Evolutionary conservation across 2,888 invertebrate genomes (phyloP).

Genomic region (Bimastos eiseni): DNA sequence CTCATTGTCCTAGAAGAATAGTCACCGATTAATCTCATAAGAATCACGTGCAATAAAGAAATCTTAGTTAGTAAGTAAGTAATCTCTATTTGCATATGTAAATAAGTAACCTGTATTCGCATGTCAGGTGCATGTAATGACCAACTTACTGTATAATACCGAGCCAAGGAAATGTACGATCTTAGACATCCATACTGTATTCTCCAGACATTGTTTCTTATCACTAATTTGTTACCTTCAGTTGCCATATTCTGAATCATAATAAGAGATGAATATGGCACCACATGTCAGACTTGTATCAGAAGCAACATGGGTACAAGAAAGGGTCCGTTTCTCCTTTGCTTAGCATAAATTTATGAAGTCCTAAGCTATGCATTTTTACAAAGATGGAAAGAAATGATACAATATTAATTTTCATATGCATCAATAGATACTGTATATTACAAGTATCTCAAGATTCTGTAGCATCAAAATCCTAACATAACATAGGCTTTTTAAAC

Average conservation of each 20-base stretch:
- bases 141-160: too few species aligned
- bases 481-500: background rate
- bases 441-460: background rate
- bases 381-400: background rate
- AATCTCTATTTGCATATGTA: too few species aligned
- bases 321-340: background rate
- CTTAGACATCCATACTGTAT: too few species aligned
- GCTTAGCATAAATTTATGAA: background rate
- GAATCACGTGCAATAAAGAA: too few species aligned
- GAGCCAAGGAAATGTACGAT: too few species aligned
- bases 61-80: too few species aligned
- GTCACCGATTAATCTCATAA: background rate
- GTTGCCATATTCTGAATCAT: background rate
- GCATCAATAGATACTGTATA: background rate
- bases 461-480: background rate
- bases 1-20: conserved; percentile 77
- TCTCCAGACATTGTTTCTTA: too few species aligned
- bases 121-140: too few species aligned
- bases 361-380: background rate
- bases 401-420: background rate
- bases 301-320: background rate
- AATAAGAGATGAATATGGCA: too few species aligned
- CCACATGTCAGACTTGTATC: too few species aligned
- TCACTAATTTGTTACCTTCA: background rate
- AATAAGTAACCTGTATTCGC: too few species aligned